Percentiles rank a stretch among this genome's conserved stretches.
phyloP scores from a whole-genome alignment of 2,797 vertebrate genomes.

The Crocidura indochinensis region DNA sequence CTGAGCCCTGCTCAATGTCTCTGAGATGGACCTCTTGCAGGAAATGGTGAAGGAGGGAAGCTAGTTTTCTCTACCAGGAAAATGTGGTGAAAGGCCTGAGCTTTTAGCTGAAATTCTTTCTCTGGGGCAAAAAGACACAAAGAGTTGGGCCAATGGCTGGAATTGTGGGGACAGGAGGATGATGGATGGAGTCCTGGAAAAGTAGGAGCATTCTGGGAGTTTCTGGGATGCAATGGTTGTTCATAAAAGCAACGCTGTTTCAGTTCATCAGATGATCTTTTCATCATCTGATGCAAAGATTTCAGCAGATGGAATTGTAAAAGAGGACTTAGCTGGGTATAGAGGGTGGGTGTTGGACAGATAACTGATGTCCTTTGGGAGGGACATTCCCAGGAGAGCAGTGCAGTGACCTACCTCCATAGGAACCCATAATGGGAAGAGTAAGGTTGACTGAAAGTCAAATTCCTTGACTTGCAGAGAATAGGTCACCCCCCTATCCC shows the following conservation, averaged over 20 bases:
- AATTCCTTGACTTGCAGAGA: not conserved
- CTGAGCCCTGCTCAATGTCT: not conserved
- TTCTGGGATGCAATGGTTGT: not conserved
- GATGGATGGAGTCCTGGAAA: not conserved
- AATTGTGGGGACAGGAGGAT: too few species aligned
- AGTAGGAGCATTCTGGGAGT: not conserved
- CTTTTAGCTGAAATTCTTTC: too few species aligned
- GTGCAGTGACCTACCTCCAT: not conserved
- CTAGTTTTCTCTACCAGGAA: not conserved
- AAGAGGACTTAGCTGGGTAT: not conserved
- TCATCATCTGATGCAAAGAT: not conserved
- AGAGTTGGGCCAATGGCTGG: too few species aligned
- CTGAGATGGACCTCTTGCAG: not conserved
- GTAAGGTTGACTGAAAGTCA: too few species aligned
- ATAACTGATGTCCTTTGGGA: fast-evolving
- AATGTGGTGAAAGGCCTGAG: not conserved
- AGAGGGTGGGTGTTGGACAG: not conserved
- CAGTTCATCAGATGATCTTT: not conserved
- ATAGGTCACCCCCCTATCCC: not conserved
- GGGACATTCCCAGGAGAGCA: not conserved
- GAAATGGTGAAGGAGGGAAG: not conserved
- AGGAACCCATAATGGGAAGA: not conserved
- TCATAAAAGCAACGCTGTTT: too few species aligned
- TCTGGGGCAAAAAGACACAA: too few species aligned
- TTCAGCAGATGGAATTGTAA: not conserved